These are phyloP conservation scores for Aphaenogaster ashmeadi DNA, from an alignment of 1,140 invertebrate genomes.

Conservation along the genomic window DNA sequence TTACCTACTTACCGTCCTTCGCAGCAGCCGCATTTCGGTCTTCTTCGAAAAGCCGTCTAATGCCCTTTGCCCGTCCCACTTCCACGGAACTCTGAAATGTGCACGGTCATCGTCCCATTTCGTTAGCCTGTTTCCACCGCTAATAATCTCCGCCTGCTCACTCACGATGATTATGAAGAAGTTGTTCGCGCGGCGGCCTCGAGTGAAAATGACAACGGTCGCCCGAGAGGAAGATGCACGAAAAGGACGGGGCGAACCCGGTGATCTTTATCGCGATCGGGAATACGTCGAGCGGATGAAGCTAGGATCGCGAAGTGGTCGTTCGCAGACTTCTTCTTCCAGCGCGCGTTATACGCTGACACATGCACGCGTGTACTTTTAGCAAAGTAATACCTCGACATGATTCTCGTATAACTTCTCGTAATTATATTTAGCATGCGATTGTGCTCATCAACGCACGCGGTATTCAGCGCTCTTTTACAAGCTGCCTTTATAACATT, in stretches of 20 bases:
- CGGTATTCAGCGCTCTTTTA: neutral
- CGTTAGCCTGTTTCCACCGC: constrained; percentile 36
- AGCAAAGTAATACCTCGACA: neutral
- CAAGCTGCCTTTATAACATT: neutral
- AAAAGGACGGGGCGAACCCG: neutral
- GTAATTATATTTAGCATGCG: neutral
- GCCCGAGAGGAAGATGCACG: neutral
- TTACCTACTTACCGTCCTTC: constrained; percentile 68
- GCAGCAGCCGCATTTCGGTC: constrained; percentile 17
- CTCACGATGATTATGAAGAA: constrained; percentile 48
- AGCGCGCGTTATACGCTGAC: neutral
- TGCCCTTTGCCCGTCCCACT: constrained; percentile 48
- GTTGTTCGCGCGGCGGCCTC: constrained; percentile 24
- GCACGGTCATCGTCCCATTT: constrained; percentile 62
- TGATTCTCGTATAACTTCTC: neutral
- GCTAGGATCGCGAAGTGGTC: neutral
- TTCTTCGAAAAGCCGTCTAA: constrained; percentile 48
- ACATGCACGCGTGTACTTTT: neutral
- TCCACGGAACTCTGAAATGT: neutral
- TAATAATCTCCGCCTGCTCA: constrained; percentile 58
- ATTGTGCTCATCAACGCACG: neutral
- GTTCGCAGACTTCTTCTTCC: neutral
- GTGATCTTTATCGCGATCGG: constrained; percentile 9
- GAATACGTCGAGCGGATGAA: neutral
- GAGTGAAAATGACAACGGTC: constrained; percentile 46